A percentile compares a stretch with the other conserved stretches of the same genome.
Conservation (phyloP, 2,113 vertebrate genomes). For the Gadus chalcogrammus region DNA sequence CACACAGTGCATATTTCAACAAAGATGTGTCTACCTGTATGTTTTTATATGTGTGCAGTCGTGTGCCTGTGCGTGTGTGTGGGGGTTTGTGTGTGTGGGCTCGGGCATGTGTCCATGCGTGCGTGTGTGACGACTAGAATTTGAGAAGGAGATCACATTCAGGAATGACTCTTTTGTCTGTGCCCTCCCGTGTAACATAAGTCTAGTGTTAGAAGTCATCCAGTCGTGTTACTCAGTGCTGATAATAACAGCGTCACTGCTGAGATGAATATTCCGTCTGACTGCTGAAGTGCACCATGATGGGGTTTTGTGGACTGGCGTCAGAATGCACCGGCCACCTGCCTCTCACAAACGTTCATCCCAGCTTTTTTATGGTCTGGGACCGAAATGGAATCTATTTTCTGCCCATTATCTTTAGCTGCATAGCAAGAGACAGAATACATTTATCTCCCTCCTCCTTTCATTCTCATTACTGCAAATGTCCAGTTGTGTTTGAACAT, state of each 20-base stretch:
- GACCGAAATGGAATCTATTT: slow-evolving; percentile 1
- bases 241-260: no score
- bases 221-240: no score
- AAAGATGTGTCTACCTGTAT: background rate
- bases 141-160: no score
- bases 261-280: no score
- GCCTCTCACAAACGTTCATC: background rate
- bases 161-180: no score
- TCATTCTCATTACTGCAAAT: slow-evolving; percentile 35
- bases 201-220: no score
- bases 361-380: no score
- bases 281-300: no score
- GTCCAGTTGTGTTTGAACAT: slow-evolving; percentile 30
- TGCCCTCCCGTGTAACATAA: no score
- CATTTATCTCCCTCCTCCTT: slow-evolving; percentile 11
- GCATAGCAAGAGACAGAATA: slow-evolving; percentile 17
- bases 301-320: no score
- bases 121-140: background rate
- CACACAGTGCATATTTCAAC: background rate
- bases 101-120: background rate
- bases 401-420: background rate
- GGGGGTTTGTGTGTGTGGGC: background rate
- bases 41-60: background rate
- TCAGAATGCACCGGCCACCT: no score
- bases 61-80: background rate